Percentiles rank a stretch among this genome's conserved stretches.
Conservation (phyloP, 2,113 vertebrate species). For the Toxostoma redivivum region DNA sequence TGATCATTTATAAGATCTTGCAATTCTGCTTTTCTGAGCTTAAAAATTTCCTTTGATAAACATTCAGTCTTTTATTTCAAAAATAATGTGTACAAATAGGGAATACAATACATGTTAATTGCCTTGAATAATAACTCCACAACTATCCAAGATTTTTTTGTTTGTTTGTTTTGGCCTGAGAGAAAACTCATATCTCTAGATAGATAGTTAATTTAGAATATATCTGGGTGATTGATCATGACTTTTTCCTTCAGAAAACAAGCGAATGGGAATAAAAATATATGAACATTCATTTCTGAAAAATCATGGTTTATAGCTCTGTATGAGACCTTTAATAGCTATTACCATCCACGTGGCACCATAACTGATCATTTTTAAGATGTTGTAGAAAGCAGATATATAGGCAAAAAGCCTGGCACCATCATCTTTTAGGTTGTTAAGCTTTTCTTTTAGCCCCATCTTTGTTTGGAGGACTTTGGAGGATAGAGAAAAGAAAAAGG, state of each 20-base stretch:
- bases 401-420: neutral
- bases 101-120: neutral
- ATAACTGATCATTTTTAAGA: neutral
- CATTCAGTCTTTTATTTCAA: neutral
- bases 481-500: neutral
- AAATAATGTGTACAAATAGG: neutral
- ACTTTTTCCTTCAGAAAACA: neutral
- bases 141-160: neutral
- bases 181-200: neutral
- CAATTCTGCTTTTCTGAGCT: neutral
- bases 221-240: neutral
- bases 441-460: neutral
- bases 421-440: neutral
- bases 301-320: neutral
- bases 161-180: neutral
- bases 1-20: neutral
- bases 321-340: neutral
- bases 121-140: neutral
- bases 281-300: neutral
- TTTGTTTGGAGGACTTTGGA: neutral
- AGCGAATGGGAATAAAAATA: neutral
- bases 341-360: neutral
- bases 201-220: neutral
- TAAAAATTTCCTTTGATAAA: neutral
- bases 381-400: neutral